phyloP scores from a whole-genome alignment of 2,888 invertebrate species.

The Clepsis dumicolana region DNA sequence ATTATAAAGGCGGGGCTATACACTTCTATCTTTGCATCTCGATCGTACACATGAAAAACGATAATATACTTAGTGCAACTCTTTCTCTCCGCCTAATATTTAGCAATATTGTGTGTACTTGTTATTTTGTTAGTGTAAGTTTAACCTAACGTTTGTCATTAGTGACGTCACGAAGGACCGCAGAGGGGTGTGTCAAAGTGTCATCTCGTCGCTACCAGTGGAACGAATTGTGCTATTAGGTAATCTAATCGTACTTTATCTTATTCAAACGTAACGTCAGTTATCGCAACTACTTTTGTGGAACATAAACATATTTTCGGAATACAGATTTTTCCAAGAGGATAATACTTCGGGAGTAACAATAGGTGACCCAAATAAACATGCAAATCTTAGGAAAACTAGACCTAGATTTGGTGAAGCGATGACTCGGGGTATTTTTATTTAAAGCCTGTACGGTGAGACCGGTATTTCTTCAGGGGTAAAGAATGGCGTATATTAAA shows the following conservation, averaged over 20 bases:
- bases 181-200: conserved; percentile 7
- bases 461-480: too few relatives aligned
- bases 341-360: neutral
- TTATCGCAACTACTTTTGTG: neutral
- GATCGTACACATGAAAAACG: too few relatives aligned
- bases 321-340: neutral
- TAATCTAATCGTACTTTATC: neutral
- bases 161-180: conserved; percentile 12
- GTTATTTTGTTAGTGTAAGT: neutral
- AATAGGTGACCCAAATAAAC: conserved; percentile 3
- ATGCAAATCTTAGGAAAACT: conserved; percentile 6
- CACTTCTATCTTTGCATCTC: neutral
- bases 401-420: neutral
- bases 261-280: neutral
- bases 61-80: neutral
- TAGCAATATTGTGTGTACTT: too few relatives aligned
- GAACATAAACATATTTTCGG: neutral
- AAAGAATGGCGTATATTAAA: too few relatives aligned
- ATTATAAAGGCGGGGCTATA: neutral
- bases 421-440: too few relatives aligned
- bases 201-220: conserved; percentile 12
- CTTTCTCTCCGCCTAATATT: neutral
- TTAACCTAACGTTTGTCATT: neutral
- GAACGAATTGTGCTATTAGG: neutral
- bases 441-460: too few relatives aligned